Base-by-base conservation (phyloP, 2,113 vertebrate species). In the Carassius carassius region DNA sequence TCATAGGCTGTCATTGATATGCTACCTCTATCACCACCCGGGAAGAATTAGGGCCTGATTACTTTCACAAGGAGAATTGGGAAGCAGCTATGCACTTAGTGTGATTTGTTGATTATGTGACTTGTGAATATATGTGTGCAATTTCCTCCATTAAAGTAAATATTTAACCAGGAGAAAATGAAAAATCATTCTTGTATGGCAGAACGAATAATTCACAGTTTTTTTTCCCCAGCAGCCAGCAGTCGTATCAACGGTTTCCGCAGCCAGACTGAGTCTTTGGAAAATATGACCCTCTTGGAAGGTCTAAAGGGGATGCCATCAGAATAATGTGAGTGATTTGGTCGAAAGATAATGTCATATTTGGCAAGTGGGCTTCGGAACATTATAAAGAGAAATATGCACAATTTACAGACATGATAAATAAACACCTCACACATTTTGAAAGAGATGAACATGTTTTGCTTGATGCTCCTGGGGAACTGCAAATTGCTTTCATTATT, bases 1-100 rank as follows among this genome's bases (percentile, higher is more conserved):
- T 89, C 84, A 86, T 83, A 85, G 78, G 78, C 60, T 84, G 79
- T 63, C 83, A 83, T 85, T 86, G 56, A 79, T 86, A 84, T 86
- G 74, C 79, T 84, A 63, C 23, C 60, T 82, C 63, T 70, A 58
- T 87, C 54, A 60, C 74, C 78, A 69, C 82, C 60, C 58, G 41
- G 75, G 75, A 85, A 62, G 76, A 85, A 88, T 80, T 65, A 85
- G 37, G 65, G 62, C 77, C 86, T 74, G 69, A 87, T 87, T 74
- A 81, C 75, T 85, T 86, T 82, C 12, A 78, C 62, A 67, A 76
- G 78, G 32, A 83, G 25, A 41, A 85, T 29, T 69, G 17, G 74
- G 58, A 73, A 78, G 65, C 81, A 62, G 54, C 85, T 73, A 56
- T 78, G 63, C 85, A 86, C 74, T 83, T 86, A 73, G 65, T 72